Conservation (phyloP, 2,113 vertebrate genomes). For the Lipophrys pholis region DNA sequence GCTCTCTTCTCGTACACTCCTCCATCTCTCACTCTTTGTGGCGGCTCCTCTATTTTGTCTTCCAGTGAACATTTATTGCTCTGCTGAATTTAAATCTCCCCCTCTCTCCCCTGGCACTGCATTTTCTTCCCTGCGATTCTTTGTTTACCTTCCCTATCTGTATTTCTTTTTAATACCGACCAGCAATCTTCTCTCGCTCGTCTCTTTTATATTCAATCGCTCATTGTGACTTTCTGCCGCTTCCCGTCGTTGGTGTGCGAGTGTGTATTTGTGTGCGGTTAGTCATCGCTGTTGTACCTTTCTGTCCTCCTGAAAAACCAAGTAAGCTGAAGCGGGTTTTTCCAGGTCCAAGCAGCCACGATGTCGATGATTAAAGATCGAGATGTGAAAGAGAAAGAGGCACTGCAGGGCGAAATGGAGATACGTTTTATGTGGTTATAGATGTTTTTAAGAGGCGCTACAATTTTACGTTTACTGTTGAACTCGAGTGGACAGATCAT, state of each 20-base stretch:
- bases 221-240: slow-evolving; percentile 34
- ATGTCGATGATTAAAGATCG: slow-evolving; percentile 20
- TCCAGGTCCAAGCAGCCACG: background rate
- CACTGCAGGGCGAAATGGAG: background rate
- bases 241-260: slow-evolving; percentile 2
- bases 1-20: slow-evolving; percentile 11
- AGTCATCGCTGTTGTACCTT: slow-evolving; percentile 13
- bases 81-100: slow-evolving; percentile 51
- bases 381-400: background rate
- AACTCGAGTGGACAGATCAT: slow-evolving; percentile 13
- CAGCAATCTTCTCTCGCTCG: slow-evolving; percentile 30
- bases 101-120: background rate
- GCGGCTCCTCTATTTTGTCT: slow-evolving; percentile 43
- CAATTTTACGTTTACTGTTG: background rate
- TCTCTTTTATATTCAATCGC: slow-evolving; percentile 20
- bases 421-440: background rate
- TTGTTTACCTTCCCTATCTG: slow-evolving; percentile 47
- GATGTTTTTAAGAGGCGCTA: background rate
- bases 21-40: slow-evolving; percentile 1
- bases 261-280: background rate
- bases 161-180: slow-evolving; percentile 14
- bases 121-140: slow-evolving; percentile 13
- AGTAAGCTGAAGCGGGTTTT: slow-evolving; percentile 18
- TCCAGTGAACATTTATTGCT: slow-evolving; percentile 55
- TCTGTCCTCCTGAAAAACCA: slow-evolving; percentile 2